Percentiles rank a stretch among this genome's conserved stretches.
Evolutionary conservation across 2,888 invertebrate genomes (phyloP).

Genomic region (Hypena proboscidalis): DNA sequence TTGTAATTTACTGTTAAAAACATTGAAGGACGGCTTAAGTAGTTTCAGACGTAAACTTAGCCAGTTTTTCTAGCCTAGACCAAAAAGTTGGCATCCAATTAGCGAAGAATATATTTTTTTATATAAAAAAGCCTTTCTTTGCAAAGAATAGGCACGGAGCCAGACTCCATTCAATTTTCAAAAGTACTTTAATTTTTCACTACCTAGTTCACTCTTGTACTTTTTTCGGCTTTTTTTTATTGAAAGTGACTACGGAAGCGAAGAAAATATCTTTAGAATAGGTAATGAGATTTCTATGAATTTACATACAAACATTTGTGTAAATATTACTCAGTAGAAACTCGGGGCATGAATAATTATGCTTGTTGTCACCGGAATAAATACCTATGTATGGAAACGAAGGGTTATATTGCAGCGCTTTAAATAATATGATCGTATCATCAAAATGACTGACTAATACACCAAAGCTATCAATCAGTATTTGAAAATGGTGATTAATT

Average conservation of each 20-base stretch:
- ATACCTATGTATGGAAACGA: too few species aligned
- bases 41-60: too few species aligned
- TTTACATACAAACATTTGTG: background rate
- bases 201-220: background rate
- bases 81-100: constrained; percentile 14
- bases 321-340: constrained; percentile 7
- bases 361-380: too few species aligned
- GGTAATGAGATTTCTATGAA: constrained; percentile 1
- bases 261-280: constrained; percentile 3
- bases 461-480: too few species aligned
- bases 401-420: too few species aligned
- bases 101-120: constrained; percentile 1
- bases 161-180: constrained; percentile 8
- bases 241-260: background rate
- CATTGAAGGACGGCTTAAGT: too few species aligned
- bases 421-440: too few species aligned
- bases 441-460: too few species aligned
- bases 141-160: constrained; percentile 6
- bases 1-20: too few species aligned
- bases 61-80: background rate
- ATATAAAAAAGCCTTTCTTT: background rate
- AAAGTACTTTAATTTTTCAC: constrained; percentile 13
- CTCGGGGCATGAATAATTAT: too few species aligned
- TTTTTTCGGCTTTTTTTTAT: background rate
- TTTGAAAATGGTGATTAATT: too few species aligned